Evolutionary conservation across 2,888 invertebrate genomes (phyloP).

Genomic region (Fragum whitleyi): DNA sequence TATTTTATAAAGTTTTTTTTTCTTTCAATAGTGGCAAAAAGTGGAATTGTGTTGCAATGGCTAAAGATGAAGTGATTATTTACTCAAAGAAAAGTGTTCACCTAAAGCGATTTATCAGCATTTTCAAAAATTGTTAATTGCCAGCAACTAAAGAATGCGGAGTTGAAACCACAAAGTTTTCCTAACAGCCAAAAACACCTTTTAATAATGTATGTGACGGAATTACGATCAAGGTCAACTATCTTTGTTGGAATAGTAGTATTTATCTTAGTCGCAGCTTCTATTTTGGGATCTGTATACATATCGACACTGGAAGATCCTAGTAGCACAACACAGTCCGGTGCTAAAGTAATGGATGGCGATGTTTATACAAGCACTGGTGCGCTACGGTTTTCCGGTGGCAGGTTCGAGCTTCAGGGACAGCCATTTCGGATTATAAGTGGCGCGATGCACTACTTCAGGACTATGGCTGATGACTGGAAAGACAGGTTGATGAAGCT

Average conservation of each 20-base stretch:
- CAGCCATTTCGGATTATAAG: conserved; percentile 80
- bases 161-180: not conserved
- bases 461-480: conserved; percentile 82
- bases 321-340: not conserved
- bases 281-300: conserved; percentile 28
- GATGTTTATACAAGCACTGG: conserved; percentile 55
- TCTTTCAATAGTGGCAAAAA: no score
- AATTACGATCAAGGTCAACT: conserved; percentile 27
- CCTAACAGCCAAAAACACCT: not conserved
- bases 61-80: no score
- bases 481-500: conserved; percentile 79
- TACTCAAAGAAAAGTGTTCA: no score
- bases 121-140: not conserved
- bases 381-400: conserved; percentile 65
- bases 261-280: conserved; percentile 23
- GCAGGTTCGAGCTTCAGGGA: conserved; percentile 77
- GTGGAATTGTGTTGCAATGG: no score
- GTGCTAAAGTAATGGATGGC: not conserved
- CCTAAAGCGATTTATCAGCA: no score
- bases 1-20: not conserved
- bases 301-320: conserved; percentile 15
- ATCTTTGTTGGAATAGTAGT: conserved; percentile 18
- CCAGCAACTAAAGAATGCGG: not conserved
- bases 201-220: not conserved
- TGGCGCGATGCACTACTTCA: conserved; percentile 83